Conservation (phyloP, 2,888 invertebrate genomes). For the Stegophylla sp. region DNA sequence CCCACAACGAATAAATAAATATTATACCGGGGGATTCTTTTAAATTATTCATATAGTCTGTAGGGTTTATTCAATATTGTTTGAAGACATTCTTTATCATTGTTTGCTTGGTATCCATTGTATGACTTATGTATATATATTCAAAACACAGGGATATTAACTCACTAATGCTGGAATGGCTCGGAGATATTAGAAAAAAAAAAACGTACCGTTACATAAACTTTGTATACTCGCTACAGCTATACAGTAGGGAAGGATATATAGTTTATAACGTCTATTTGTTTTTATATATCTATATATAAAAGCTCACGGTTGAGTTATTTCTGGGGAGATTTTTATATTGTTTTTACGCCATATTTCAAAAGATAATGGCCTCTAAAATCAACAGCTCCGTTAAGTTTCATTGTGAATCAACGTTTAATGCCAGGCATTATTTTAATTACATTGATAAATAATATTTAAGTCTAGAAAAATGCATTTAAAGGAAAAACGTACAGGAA, state of each 20-base stretch:
- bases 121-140: constrained; percentile 21
- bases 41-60: constrained; percentile 47
- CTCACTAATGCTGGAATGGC: constrained; percentile 32
- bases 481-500: background rate
- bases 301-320: constrained; percentile 39
- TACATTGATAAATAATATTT: constrained; percentile 44
- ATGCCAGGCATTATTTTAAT: constrained; percentile 37
- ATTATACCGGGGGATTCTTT: constrained; percentile 26
- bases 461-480: background rate
- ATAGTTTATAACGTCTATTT: constrained; percentile 46
- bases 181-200: constrained; percentile 27
- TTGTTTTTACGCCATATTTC: constrained; percentile 42
- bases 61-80: constrained; percentile 52
- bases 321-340: constrained; percentile 52
- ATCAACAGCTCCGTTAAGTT: constrained; percentile 43
- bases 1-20: constrained; percentile 34
- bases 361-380: constrained; percentile 47
- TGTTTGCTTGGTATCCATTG: constrained; percentile 30
- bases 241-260: constrained; percentile 12
- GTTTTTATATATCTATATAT: too few relatives aligned
- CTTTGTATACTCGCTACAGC: constrained; percentile 42
- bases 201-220: constrained; percentile 41
- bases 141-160: constrained; percentile 35
- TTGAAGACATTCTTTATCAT: constrained; percentile 38
- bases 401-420: constrained; percentile 29